Evolutionary conservation across 2,888 invertebrate species (phyloP).

Genomic region (Pristionchus fissidentatus): DNA sequence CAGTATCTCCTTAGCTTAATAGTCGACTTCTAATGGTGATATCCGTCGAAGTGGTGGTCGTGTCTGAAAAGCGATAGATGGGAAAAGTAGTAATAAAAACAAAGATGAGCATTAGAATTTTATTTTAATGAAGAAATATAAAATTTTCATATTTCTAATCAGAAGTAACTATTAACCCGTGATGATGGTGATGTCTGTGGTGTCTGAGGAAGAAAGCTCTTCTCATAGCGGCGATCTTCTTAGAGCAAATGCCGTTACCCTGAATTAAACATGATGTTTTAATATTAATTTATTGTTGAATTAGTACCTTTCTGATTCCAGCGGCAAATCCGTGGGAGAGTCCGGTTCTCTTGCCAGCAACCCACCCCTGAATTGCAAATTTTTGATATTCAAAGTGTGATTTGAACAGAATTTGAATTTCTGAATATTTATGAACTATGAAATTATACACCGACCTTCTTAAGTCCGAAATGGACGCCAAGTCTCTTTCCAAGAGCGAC

Average conservation of each 20-base stretch:
- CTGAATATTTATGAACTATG: background rate
- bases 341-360: constrained; percentile 8
- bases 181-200: constrained; percentile 4
- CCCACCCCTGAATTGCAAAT: constrained; percentile 8
- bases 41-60: background rate
- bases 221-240: background rate
- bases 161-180: too few species aligned
- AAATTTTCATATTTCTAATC: too few species aligned
- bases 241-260: background rate
- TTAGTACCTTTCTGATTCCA: constrained; percentile 23
- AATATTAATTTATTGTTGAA: too few species aligned
- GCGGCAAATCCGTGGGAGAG: background rate
- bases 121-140: too few species aligned
- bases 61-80: background rate
- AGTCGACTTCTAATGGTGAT: constrained; percentile 10
- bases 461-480: background rate
- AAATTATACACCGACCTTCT: background rate
- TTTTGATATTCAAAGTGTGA: too few species aligned
- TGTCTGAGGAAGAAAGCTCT: background rate
- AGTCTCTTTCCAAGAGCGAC: constrained; percentile 9
- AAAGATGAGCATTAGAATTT: too few species aligned
- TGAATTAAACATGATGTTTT: background rate
- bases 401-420: too few species aligned
- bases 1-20: too few species aligned
- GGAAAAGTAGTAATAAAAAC: too few species aligned